Evolutionary conservation across 2,888 invertebrate species (phyloP), one percentile per base, ranked within the genome.

Genomic region (Watsonalla binaria): DNA sequence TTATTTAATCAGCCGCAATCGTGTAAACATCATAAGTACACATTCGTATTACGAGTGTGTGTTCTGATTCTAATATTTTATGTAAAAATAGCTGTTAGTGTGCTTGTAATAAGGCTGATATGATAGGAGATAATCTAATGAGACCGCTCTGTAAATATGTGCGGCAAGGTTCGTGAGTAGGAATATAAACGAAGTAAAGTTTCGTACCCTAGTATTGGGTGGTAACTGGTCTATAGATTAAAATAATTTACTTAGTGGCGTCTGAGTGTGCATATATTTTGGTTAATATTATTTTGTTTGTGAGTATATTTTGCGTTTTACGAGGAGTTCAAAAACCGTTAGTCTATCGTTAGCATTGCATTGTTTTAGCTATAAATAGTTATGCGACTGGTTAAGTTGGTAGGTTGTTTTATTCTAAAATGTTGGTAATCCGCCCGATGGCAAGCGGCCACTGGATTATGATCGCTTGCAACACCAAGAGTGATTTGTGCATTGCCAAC

Each of bases 211-310:
- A 45, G 33, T n/a, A 39, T 54, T 47, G 13, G 45, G 9, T 47
- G 34, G 50, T 49, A 58, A 54, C 55, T 55, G 53, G 48, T 59
- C 56, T 57, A 52, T 57, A 57, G 57, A 56, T 60, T 54, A 54
- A 57, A 57, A 56, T 55, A 46, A 47, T 50, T 14, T 37, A 55
- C 48, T 54, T 51, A 52, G 15, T 34, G 50, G 37, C 45, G 37
- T 45, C 9, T 33, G 46, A 33, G 46, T 6, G n/a, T 8, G 39
- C 49, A 49, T 51, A 45, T 56, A 54, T 56, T 51, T 52, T 49
- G 49, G 46, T 48, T 45, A 39, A n/a, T 33, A 24, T 24, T 24
- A 24, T 24, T 24, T 1, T 24, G 24, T 24, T 24, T 24, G 24
- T 24, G 4, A 24, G 24, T 24, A 24, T 2, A 24, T 24, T 24